Conservation (phyloP, 2,888 invertebrate species). For the Scrobipalpa costella region DNA sequence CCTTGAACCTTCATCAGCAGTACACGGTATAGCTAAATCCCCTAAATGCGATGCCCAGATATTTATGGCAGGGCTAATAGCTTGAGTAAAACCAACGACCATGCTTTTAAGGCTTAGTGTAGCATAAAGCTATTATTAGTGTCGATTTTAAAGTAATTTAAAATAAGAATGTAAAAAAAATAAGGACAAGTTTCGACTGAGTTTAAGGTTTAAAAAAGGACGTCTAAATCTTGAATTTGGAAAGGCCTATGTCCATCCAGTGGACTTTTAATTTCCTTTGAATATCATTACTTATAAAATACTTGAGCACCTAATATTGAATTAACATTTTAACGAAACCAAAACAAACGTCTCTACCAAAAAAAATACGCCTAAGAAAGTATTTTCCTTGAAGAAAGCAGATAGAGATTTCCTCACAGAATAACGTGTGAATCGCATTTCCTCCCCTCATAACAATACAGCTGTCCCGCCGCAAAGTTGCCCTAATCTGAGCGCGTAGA, state of each 20-base stretch:
- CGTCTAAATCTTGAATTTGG: too few relatives aligned
- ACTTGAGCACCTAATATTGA: too few relatives aligned
- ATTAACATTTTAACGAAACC: not conserved
- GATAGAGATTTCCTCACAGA: slow-evolving; percentile 5
- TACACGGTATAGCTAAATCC: slow-evolving; percentile 74
- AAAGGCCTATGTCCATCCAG: too few relatives aligned
- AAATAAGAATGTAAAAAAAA: too few relatives aligned
- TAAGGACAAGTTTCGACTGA: too few relatives aligned
- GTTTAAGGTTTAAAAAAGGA: too few relatives aligned
- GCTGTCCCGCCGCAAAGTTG: slow-evolving; percentile 39
- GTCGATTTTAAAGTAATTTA: too few relatives aligned
- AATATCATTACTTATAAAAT: too few relatives aligned
- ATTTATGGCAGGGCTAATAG: slow-evolving; percentile 76
- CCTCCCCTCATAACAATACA: slow-evolving; percentile 16
- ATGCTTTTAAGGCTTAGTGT: slow-evolving; percentile 49
- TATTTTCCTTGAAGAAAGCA: not conserved
- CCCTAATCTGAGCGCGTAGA: slow-evolving; percentile 64
- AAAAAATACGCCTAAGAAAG: not conserved
- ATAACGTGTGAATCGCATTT: slow-evolving; percentile 18
- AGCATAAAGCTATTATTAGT: not conserved
- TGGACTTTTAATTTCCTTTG: too few relatives aligned
- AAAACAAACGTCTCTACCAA: not conserved
- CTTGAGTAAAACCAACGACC: slow-evolving; percentile 63
- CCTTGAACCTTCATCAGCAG: slow-evolving; percentile 68
- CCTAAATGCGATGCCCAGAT: slow-evolving; percentile 73